Conservation (phyloP, 2,113 vertebrate genomes). For the Vicugna pacos region DNA sequence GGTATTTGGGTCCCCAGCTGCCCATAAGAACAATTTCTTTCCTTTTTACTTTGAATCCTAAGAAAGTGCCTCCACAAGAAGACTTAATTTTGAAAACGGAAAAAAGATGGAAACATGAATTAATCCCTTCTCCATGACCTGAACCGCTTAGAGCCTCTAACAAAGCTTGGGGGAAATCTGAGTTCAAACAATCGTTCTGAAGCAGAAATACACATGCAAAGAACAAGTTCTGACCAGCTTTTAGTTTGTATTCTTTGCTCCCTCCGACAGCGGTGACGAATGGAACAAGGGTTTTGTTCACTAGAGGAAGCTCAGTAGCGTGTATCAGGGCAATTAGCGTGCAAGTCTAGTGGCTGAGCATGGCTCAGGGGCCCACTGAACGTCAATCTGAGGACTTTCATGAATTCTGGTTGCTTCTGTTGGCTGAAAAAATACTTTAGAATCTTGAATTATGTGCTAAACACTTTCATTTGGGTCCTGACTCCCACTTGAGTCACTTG, state of each 20-base stretch:
- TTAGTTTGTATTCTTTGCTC: constrained; percentile 4
- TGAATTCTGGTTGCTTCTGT: constrained; percentile 76
- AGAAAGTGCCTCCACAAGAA: neutral
- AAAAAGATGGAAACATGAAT: neutral
- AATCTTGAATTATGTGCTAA: constrained; percentile 51
- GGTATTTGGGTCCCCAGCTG: neutral
- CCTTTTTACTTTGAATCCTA: neutral
- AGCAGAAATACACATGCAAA: neutral
- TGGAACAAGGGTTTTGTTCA: neutral
- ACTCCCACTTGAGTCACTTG: constrained; percentile 75
- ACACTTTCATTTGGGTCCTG: constrained; percentile 65
- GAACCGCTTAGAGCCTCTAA: neutral
- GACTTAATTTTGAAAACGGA: neutral
- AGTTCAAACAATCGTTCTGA: neutral
- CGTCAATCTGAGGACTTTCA: constrained; percentile 64
- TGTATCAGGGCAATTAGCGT: neutral
- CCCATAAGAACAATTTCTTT: neutral
- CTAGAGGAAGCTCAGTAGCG: neutral
- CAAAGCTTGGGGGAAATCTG: neutral
- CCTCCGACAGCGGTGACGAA: neutral
- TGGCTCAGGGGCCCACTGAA: constrained; percentile 51
- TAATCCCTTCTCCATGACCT: neutral
- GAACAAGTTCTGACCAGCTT: neutral
- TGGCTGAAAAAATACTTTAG: constrained; percentile 73
- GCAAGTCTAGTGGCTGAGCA: constrained; percentile 61